A percentile compares a stretch with the other conserved stretches of the same genome.
Evolutionary conservation across 1,140 invertebrate species (phyloP).

Genomic region (Fopius arisanus): DNA sequence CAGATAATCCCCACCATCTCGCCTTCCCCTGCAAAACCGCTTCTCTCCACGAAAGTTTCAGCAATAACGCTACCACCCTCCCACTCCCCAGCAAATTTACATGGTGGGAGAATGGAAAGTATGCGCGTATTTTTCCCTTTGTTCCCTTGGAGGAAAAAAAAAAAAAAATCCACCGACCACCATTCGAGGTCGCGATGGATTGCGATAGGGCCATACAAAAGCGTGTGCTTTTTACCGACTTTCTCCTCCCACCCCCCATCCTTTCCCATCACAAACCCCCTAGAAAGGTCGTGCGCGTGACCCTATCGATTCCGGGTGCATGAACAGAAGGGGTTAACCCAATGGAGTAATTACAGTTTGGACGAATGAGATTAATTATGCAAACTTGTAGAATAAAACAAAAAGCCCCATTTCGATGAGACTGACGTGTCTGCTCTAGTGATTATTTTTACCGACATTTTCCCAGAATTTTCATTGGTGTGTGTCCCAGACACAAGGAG

Average conservation of each 20-base stretch:
- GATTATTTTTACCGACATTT: neutral
- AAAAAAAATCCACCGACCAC: neutral
- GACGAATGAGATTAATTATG: conserved; percentile 11
- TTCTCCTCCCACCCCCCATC: neutral
- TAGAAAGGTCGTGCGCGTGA: neutral
- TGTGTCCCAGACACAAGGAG: neutral
- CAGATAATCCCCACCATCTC: neutral
- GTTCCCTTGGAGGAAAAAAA: neutral
- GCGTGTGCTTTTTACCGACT: neutral
- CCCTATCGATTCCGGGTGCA: neutral
- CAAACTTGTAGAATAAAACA: conserved; percentile 5
- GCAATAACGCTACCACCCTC: neutral
- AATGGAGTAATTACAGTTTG: conserved; percentile 18
- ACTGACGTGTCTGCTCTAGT: neutral
- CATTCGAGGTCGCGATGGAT: neutral
- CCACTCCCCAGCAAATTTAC: neutral
- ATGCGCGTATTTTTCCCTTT: conserved; percentile 11
- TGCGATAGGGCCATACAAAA: neutral
- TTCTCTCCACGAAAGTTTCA: neutral
- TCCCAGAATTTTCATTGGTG: neutral
- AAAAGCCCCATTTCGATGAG: neutral
- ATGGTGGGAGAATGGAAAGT: neutral
- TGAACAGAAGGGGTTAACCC: neutral
- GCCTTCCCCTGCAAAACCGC: neutral
- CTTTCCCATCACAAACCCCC: neutral